Percentiles rank a stretch among this genome's conserved stretches.
phyloP scores from a whole-genome alignment of 2,888 invertebrate species.

The Heliconius cydno region DNA sequence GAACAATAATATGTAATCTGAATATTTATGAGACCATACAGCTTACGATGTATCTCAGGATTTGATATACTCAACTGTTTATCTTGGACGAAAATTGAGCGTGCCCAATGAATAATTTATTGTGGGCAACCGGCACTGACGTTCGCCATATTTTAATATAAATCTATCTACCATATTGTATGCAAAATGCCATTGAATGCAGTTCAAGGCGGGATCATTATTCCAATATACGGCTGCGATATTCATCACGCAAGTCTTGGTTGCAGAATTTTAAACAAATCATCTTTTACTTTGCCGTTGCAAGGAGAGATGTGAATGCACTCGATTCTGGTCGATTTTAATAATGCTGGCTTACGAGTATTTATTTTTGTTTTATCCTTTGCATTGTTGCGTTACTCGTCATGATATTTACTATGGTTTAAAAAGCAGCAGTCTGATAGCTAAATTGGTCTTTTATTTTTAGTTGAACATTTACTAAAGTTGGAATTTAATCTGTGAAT shows the following conservation, averaged over 20 bases:
- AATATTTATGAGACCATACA: constrained; percentile 75
- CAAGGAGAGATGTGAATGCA: constrained; percentile 56
- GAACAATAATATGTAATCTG: constrained; percentile 81
- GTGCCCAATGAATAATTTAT: constrained; percentile 82
- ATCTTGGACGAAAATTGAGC: constrained; percentile 80
- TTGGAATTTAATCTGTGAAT: no score
- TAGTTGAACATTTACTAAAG: background rate
- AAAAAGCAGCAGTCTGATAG: background rate
- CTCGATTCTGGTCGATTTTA: constrained; percentile 64
- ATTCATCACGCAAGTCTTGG: constrained; percentile 76
- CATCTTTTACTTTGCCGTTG: constrained; percentile 72
- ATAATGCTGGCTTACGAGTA: constrained; percentile 54
- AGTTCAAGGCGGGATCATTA: constrained; percentile 81
- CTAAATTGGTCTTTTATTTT: background rate
- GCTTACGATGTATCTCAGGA: constrained; percentile 63
- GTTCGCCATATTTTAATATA: constrained; percentile 83
- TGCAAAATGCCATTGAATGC: constrained; percentile 83
- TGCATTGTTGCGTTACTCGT: constrained; percentile 22
- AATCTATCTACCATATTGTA: constrained; percentile 83
- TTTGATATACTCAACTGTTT: constrained; percentile 75
- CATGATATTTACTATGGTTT: background rate
- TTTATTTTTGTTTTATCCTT: constrained; percentile 40
- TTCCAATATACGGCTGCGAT: constrained; percentile 80
- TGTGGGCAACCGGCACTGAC: constrained; percentile 79
- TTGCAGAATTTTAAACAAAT: constrained; percentile 81